Evolutionary conservation across 1,140 invertebrate species (phyloP), one percentile per base, ranked within the genome.

Genomic region (Bombus superbus): DNA sequence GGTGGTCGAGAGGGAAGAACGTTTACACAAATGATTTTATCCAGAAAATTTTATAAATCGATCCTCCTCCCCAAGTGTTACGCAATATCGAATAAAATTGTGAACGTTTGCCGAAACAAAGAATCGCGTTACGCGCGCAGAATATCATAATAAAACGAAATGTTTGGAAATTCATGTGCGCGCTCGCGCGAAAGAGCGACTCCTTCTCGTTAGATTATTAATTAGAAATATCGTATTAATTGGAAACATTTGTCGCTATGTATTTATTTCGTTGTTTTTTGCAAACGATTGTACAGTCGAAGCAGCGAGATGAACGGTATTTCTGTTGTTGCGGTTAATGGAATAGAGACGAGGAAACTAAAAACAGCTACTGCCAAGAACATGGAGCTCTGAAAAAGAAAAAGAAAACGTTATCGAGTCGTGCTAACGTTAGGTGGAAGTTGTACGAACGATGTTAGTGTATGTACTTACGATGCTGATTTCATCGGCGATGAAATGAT

Each of bases 301-400:
- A 92, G 89, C 25, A 95, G n/a, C 9, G 92, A 80, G 15, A 93
- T 90, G 28, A 83, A 93, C 0, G 95, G 94, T 8, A 90, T 91
- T 88, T 95, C 94, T 38, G 94, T 22, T 91, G 93, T 92, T 0
- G 94, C 66, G 0, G 92, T 93, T 1, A 95, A 68, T 18, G 68
- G 72, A 11, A 93, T 87, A 74, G 91, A 93, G 18, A 89, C 0
- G 1, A 38, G 1, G 35, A 1, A 15, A 32, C 22, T 35, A 3
- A 86, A 47, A 13, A 87, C 0, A 47, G 15, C 28, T 28, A 89
- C 81, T 40, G 93, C 93, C 10, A 94, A 25, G 47, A 89, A 92
- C 13, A 90, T 68, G 6, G 86, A 66, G 35, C 42, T 53, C 94
- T 95, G 76, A 53, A 89, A 92, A 47, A 81, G 68, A 85, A 75